Base-by-base conservation (phyloP, 2,888 invertebrate species). In the Chaetoderma sp. region DNA sequence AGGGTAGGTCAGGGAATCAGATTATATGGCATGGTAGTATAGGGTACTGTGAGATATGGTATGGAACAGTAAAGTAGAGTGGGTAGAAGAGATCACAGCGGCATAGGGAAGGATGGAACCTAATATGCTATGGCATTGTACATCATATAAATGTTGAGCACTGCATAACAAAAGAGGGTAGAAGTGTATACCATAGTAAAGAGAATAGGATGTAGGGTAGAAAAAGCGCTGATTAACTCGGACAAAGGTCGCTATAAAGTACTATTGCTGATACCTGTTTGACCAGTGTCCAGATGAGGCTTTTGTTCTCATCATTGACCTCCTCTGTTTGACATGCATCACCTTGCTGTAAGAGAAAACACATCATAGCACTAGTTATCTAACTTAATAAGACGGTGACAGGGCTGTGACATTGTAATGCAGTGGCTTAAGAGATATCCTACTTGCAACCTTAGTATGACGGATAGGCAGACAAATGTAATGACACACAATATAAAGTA, bases 281-380 rank as follows among this genome's bases (percentile, higher is more conserved):
- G 80, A 97, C 90, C 42, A 97, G 89, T 83, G 93, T 94, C 96
- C 97, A 97, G 77, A 97, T 92, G 47, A 97, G 89, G 21, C 95
- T 95, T 86, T 96, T 96, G 88, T 97, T 95, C 86, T 97, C 96
- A 63, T 97, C 96, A 0, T 93, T 94, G 25, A 97, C 90, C 83
- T 96, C 96, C 82, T 96, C 94, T 1, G 95, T 93, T 81, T 96
- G 92, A 81, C 86, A 86, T 2, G 84, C 84, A 71, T 87, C 87
- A 4, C 88, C 88, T 72, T 85, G 85, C 86, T 86, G 77, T 0
- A 71, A 70, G 44, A 58, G 32, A 36, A 68, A 54, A 57, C 39
- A 49, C 49, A 64, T 49, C 8, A n/a, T n/a, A 33, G 23, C 30
- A 2, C 36, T 52, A 21, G 32, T 32, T 27, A 30, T 21, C 42